Base-by-base conservation (phyloP, 2,113 vertebrate genomes). In the Pelecanoides urinatrix region DNA sequence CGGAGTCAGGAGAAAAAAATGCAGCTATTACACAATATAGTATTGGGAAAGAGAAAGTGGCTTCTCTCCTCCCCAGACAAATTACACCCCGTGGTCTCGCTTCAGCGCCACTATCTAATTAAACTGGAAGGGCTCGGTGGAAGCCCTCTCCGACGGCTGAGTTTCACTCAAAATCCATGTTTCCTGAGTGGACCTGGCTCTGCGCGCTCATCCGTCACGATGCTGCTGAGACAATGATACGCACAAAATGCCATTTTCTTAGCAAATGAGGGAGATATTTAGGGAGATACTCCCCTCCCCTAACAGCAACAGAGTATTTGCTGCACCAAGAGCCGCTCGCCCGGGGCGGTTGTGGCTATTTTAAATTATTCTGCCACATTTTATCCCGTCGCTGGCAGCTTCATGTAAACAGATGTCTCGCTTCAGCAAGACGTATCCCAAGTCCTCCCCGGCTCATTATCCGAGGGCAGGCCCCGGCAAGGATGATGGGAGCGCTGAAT, bases 11-110 rank as follows among this genome's bases (percentile, higher is more conserved):
- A 66, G 96, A 92, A 81, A 97, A 97, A 95, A 94, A 97, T 96
- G 97, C 92, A 94, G 88, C 81, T 59, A 82, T 98, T 98, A 98
- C 96, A 96, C 98, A 98, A 98, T 44, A 2, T 13, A 56, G 90
- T 42, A 25, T 94, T 91, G 95, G 90, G 96, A 96, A 97, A 96
- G 92, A 96, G 96, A 96, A 95, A 92, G 90, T 76, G 86, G 61
- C 96, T 93, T 59, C 96, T 81, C 82, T 68, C 76, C 78, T 81
- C 62, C 86, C 84, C 90, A 78, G 94, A 90, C 26, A 2, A 36
- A 65, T 82, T 25, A 67, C 88, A 71, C 58, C 90, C 82, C 18
- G 3, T 2, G 4, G 70, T 76, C 84, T 67, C 30, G 8, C 87
- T 68, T 42, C 62, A 44, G 59, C 19, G 42, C 83, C 73, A 25